Evolutionary conservation across 2,113 vertebrate species (phyloP).

Genomic region (Clarias batrachus): DNA sequence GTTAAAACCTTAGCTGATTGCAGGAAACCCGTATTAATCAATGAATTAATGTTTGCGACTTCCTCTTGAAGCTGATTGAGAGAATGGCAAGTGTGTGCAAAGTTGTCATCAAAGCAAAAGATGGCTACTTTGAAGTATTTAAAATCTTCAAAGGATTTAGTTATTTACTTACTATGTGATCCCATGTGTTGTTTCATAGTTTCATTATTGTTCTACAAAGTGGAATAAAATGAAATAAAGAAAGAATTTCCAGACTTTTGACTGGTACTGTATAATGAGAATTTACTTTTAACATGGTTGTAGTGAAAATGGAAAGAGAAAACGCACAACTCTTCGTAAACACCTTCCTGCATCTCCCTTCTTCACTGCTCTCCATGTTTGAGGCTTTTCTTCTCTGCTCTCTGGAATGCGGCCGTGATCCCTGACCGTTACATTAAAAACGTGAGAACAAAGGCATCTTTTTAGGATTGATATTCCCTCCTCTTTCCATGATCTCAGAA

Average conservation of each 20-base stretch:
- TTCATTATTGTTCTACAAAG: no score
- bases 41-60: no score
- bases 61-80: no score
- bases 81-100: no score
- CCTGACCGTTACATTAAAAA: constrained; percentile 53
- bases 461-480: constrained; percentile 50
- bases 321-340: constrained; percentile 18
- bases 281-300: neutral
- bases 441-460: constrained; percentile 56
- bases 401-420: constrained; percentile 51
- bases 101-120: no score
- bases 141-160: no score
- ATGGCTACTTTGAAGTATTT: no score
- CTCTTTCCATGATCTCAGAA: constrained; percentile 38
- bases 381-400: constrained; percentile 48
- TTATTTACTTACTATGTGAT: no score
- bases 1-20: neutral
- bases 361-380: constrained; percentile 20
- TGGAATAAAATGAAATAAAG: no score
- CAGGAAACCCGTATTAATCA: no score
- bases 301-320: neutral
- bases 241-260: no score
- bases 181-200: no score
- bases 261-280: neutral
- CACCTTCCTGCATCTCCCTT: constrained; percentile 4